A percentile compares a stretch with the other conserved stretches of the same genome.
These are phyloP conservation scores for Mnemiopsis leidyi DNA, from an alignment of 37 sponge, comb jelly and placozoan genomes.

Conservation along the genomic window DNA sequence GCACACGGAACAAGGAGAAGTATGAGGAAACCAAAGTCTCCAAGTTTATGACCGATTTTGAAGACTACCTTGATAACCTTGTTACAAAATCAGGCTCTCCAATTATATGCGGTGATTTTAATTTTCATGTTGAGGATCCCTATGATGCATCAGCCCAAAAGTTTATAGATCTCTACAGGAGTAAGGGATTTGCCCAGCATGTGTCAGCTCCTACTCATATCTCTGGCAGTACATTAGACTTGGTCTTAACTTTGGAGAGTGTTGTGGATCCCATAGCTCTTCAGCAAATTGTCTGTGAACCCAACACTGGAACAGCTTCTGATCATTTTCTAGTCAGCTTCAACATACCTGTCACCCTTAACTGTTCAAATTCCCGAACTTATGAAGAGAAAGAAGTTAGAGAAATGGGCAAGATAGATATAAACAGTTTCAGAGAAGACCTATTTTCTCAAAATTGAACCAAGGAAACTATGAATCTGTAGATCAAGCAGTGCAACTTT, in stretches of 20 bases:
- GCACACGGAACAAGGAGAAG: not conserved
- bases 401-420: no score
- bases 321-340: not conserved
- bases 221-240: not conserved
- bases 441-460: no score
- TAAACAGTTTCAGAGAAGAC: no score
- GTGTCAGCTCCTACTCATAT: not conserved
- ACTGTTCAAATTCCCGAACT: no score
- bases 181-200: not conserved
- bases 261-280: not conserved
- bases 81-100: not conserved
- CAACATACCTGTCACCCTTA: not conserved
- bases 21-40: not conserved
- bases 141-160: not conserved
- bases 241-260: not conserved
- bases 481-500: no score
- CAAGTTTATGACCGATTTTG: not conserved
- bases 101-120: constrained; percentile 6
- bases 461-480: no score
- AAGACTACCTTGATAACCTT: not conserved
- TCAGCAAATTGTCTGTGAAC: not conserved
- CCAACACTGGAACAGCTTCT: not conserved
- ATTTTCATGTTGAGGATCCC: not conserved
- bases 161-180: not conserved
- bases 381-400: no score